Evolutionary conservation across 92 coral and sea anemone genomes (phyloP).

Genomic region (Actinernus sp.): DNA sequence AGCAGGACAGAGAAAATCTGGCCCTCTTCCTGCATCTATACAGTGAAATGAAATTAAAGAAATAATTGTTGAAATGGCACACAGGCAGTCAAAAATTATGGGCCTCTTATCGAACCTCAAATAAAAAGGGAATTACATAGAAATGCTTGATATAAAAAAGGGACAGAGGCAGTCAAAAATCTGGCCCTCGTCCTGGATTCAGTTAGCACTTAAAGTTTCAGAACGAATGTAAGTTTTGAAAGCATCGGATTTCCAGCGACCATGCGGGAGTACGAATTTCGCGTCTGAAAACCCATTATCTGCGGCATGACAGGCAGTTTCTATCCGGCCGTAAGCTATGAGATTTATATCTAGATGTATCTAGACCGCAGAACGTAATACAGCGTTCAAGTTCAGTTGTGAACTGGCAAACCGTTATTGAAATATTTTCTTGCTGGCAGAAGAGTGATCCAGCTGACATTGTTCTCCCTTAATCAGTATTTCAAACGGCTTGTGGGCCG

Average conservation of each 20-base stretch:
- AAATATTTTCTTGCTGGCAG: not conserved
- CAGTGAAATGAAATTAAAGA: too few species aligned
- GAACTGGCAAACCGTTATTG: conserved; percentile 8
- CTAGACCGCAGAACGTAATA: conserved; percentile 28
- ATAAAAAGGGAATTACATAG: too few species aligned
- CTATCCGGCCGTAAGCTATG: conserved; percentile 40
- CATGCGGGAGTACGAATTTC: conserved; percentile 19
- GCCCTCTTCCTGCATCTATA: too few species aligned
- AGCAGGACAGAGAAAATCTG: too few species aligned
- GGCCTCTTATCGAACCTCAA: too few species aligned
- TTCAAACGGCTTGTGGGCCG: conserved; percentile 14
- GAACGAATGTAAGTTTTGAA: conserved; percentile 18
- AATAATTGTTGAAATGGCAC: too few species aligned
- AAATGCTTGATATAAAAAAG: too few species aligned
- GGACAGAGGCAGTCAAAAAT: too few species aligned
- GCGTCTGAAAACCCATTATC: conserved; percentile 31
- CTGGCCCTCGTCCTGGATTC: too few species aligned
- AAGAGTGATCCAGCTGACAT: conserved; percentile 6
- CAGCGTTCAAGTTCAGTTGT: conserved; percentile 16
- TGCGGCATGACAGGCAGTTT: conserved; percentile 15
- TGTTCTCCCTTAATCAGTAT: conserved; percentile 21
- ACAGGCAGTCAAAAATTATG: too few species aligned
- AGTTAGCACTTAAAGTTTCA: not conserved
- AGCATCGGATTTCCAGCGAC: conserved; percentile 48
- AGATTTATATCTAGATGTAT: conserved; percentile 19